Base-by-base conservation (phyloP, 2,797 vertebrate species). In the Protonibea diacanthus region DNA sequence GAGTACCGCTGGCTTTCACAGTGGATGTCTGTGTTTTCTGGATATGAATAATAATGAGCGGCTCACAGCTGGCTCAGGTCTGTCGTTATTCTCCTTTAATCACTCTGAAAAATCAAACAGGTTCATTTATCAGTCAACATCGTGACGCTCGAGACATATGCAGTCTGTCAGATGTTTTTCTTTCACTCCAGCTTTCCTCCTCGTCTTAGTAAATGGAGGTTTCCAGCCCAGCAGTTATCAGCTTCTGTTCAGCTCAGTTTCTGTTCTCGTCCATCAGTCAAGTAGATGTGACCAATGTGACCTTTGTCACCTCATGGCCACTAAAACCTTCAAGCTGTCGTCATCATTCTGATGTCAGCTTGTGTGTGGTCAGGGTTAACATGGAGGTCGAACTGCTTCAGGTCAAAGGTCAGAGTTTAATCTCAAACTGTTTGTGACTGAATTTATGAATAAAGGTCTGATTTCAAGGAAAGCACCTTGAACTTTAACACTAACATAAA, bases 181-280 rank as follows among this genome's bases (percentile, higher is more conserved):
- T 49, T 25, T 48, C 18, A 25, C 76, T 71, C 25, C 33, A 33
- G 44, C 42, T 61, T 47, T 27, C 66, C 48, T 66, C 48, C 11
- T 56, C 58, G 10, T 71, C 23, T 71, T 10, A 60, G 56, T 49
- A 62, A 40, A 60, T 65, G 13, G 33, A 65, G 56, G 56, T 67
- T 53, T 55, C 45, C 63, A 21, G n/a, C 13, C 62, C 57, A 15
- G 71, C 77, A 70, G 51, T 52, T 2, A 33, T 63, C 64, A 45
- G 58, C 58, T 25, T n/a, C n/a, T n/a, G n/a, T n/a, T n/a, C n/a
- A n/a, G 5, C 20, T 58, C 18, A 0, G 33, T 33, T 52, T 18
- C 52, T 1, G 17, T 8, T 23, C 55, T 56, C 67, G 23, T 61
- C 42, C 8, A 57, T 44, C 72, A 27, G 3, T 38, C 71, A 62